These are phyloP conservation scores for Phylloscopus whistleri DNA, from an alignment of 2,113 vertebrate species.

Conservation along the genomic window DNA sequence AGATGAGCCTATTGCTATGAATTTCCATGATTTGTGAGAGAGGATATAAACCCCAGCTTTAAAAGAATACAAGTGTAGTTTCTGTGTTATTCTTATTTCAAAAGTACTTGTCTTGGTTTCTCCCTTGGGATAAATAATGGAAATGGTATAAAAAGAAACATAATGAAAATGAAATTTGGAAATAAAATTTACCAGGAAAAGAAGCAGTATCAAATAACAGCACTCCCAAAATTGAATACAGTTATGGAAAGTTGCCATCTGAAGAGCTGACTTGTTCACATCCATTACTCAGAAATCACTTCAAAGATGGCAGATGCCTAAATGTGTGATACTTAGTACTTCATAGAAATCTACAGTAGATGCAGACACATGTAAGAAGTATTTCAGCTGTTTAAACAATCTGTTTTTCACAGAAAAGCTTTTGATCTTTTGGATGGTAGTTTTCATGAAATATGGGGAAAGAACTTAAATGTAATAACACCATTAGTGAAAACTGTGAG, in stretches of 20 bases:
- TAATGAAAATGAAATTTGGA: constrained; percentile 56
- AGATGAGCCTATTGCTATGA: constrained; percentile 25
- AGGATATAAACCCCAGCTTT: background rate
- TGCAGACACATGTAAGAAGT: constrained; percentile 27
- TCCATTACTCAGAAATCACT: constrained; percentile 53
- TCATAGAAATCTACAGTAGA: constrained; percentile 54
- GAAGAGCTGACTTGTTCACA: constrained; percentile 41
- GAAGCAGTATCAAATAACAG: constrained; percentile 30
- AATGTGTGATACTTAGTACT: constrained; percentile 49
- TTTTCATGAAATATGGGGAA: constrained; percentile 72
- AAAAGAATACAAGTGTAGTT: constrained; percentile 35
- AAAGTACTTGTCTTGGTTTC: constrained; percentile 16
- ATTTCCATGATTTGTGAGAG: constrained; percentile 28
- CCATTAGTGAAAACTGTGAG: constrained; percentile 47
- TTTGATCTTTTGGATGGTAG: constrained; percentile 68
- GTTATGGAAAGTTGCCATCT: constrained; percentile 52
- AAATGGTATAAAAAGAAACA: constrained; percentile 25
- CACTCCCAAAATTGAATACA: constrained; percentile 34
- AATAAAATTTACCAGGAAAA: constrained; percentile 63
- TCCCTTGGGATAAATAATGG: constrained; percentile 39
- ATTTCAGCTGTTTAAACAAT: constrained; percentile 67
- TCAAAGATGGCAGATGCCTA: constrained; percentile 40
- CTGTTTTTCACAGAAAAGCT: constrained; percentile 59
- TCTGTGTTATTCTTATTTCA: constrained; percentile 38
- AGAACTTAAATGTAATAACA: constrained; percentile 69